Evolutionary conservation across 2,797 vertebrate species (phyloP), one percentile per base, ranked within the genome.

Genomic region (Orestias chungarensis): DNA sequence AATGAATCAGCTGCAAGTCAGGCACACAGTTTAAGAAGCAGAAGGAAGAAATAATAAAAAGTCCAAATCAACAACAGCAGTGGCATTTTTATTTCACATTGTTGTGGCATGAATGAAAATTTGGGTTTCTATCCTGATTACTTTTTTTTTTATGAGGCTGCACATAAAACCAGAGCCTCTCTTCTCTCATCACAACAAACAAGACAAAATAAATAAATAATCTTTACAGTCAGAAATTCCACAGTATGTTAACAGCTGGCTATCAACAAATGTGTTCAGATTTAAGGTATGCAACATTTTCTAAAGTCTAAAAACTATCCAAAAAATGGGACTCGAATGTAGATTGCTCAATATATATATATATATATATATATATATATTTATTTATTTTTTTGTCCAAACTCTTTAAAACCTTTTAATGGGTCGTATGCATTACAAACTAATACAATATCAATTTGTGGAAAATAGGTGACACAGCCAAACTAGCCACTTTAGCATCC

Each of bases 1-100:
- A 96, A 98, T 97, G 95, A 97, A 97, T 97, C 96, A 96, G 95
- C 94, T 94, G 93, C 57, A 88, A 95, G 96, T 94, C 92, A 91
- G 88, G 85, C 85, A 79, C 70, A 69, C 11, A 42, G 74, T 70
- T 88, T 82, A 82, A 74, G 79, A 79, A 44, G 73, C 67, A 75
- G 68, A 50, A 72, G 70, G 76, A 78, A 71, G 61, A 31, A 71
- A 27, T 14, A 25, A 33, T 1, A 44, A 66, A 71, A 71, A 77
- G 84, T 84, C 70, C 82, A 81, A 82, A 90, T 83, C 85, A 85
- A 83, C 77, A 71, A 87, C 86, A 81, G 86, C 77, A 87, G 86
- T 80, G 65, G 77, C 57, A 71, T 68, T 91, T 90, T 90, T 79
- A 88, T 92, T 89, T 78, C 33, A 75, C 61, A 86, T 79, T 47